Conservation (phyloP, 2,113 vertebrate genomes). For the Neogale vison region DNA sequence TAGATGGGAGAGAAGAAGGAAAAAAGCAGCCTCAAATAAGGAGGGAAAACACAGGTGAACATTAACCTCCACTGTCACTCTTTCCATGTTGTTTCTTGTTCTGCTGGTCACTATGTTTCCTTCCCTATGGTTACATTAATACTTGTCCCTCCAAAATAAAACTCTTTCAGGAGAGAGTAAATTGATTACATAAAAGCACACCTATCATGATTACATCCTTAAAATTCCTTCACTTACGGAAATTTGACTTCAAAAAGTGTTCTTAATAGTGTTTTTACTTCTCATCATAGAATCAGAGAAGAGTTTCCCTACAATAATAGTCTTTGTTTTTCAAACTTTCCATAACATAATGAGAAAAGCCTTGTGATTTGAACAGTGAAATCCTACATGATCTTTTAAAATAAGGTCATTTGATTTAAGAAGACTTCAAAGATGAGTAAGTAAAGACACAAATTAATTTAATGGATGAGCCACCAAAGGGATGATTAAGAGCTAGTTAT, state of each 20-base stretch:
- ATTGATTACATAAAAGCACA: background rate
- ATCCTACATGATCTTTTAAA: background rate
- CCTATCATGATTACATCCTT: background rate
- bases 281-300: slow-evolving; percentile 47
- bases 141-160: background rate
- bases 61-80: fast-evolving
- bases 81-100: background rate
- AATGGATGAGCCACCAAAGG: slow-evolving; percentile 28
- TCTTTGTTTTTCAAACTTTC: slow-evolving; percentile 49
- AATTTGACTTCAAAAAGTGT: background rate
- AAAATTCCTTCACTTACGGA: background rate
- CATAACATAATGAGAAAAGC: slow-evolving; percentile 39
- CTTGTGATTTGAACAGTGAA: background rate
- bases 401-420: slow-evolving; percentile 52
- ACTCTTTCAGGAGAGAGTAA: background rate
- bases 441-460: slow-evolving; percentile 53
- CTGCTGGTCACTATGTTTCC: fast-evolving
- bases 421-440: slow-evolving; percentile 30
- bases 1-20: background rate
- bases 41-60: background rate
- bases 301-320: slow-evolving; percentile 25
- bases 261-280: background rate
- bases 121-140: background rate
- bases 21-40: background rate
- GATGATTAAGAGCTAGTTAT: slow-evolving; percentile 54